These are phyloP conservation scores for Rhea pennata DNA, from an alignment of 2,113 vertebrate genomes.

Conservation along the genomic window DNA sequence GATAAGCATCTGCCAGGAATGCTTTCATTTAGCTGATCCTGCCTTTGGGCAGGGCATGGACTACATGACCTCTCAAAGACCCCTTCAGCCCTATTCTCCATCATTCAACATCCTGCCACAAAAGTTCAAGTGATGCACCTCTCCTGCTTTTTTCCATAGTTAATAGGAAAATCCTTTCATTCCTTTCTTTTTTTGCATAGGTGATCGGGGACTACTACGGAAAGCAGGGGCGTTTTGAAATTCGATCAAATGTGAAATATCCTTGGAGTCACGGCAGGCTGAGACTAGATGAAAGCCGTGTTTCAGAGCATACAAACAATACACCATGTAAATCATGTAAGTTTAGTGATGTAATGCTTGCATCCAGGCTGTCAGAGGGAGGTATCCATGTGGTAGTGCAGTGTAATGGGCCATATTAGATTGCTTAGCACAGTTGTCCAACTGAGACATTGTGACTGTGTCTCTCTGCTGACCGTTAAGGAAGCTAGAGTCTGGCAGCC, in stretches of 20 bases:
- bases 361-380: neutral
- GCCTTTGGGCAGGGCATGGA: neutral
- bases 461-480: neutral
- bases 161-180: neutral
- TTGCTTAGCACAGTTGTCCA: neutral
- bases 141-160: neutral
- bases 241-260: conserved; percentile 85
- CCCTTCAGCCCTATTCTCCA: neutral
- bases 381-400: neutral
- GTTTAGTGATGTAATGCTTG: conserved; percentile 65
- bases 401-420: neutral
- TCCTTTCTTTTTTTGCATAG: conserved; percentile 66
- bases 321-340: conserved; percentile 92
- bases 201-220: conserved; percentile 93
- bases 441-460: rapidly evolving
- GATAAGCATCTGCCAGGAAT: conserved; percentile 34
- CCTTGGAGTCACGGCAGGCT: conserved; percentile 77
- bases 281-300: conserved; percentile 72
- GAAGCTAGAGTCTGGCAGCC: neutral
- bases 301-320: conserved; percentile 72
- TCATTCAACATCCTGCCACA: neutral
- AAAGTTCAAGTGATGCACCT: neutral
- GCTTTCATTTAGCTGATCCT: neutral
- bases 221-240: conserved; percentile 86
- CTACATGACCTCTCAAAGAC: neutral